Conservation (phyloP, 2,888 invertebrate species). For the Eilema caniola region DNA sequence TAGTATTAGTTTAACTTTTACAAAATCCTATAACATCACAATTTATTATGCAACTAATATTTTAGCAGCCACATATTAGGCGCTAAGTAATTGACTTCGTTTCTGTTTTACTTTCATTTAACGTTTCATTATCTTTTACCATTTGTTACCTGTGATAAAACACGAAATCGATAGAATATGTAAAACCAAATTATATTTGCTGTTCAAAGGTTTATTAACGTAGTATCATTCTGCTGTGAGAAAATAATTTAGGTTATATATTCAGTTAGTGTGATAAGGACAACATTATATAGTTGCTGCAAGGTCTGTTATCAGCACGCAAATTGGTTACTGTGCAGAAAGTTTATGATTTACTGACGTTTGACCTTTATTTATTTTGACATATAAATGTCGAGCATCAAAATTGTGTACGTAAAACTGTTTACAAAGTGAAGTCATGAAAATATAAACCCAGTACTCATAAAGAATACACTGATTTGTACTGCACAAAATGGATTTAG, state of each 20-base stretch:
- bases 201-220: neutral
- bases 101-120: no score
- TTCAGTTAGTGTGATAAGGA: slow-evolving; percentile 18
- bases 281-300: neutral
- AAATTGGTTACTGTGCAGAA: neutral
- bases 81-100: no score
- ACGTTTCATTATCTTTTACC: neutral
- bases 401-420: slow-evolving; percentile 37
- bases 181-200: neutral
- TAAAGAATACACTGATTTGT: slow-evolving; percentile 9
- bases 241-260: neutral
- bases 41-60: no score
- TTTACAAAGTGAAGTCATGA: slow-evolving; percentile 31
- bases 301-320: neutral
- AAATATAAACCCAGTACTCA: slow-evolving; percentile 12
- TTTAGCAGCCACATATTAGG: no score
- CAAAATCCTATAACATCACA: no score
- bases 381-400: slow-evolving; percentile 35
- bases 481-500: slow-evolving; percentile 92
- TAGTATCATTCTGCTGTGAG: neutral
- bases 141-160: neutral
- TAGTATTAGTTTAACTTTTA: no score
- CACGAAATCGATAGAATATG: neutral
- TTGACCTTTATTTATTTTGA: slow-evolving; percentile 55
- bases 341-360: slow-evolving; percentile 36